Evolutionary conservation across 2,113 vertebrate genomes (phyloP), one percentile per base, ranked within the genome.

Genomic region (Saccopteryx bilineata): DNA sequence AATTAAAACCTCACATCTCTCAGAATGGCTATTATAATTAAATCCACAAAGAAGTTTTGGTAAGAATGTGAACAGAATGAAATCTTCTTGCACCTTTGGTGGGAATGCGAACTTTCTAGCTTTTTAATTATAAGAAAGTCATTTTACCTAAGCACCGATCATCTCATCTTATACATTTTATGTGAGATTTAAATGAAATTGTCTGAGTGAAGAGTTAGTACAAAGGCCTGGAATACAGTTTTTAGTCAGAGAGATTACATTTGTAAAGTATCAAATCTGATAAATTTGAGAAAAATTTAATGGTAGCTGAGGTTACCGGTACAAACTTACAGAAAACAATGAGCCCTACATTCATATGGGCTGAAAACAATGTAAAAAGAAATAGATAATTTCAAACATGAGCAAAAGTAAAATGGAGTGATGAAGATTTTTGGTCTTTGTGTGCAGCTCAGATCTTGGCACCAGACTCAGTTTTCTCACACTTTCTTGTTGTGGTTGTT

Each of bases 101-200:
- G 39, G 39, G 39, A 39, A 39, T 39, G 39, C 2, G 3, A 39
- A 26, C 17, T 24, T n/a, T 48, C 33, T 65, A 84, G 23, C 13
- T 91, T 33, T 83, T 65, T 50, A 60, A 52, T 50, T 66, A 71
- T n/a, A 50, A 58, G 28, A 63, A 89, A 94, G 46, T 76, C 48
- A 50, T 72, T 80, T 76, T 87, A 91, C 10, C 24, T 76, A 79
- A 91, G 5, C 7, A 80, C 19, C 58, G 60, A 21, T 23, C 26
- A 58, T 24, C n/a, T 84, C 18, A 65, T 31, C 85, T 56, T 50
- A 78, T 21, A 12, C 81, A 93, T 81, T 95, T 81, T 71, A 79
- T 9, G 39, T 33, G 11, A 69, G 48, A 95, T 48, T 90, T 80
- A 82, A 88, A 90, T 82, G 23, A 75, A 46, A 93, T 48, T 14